A percentile compares a stretch with the other conserved stretches of the same genome.
These are phyloP conservation scores for Enteromius fasciolatus DNA, from an alignment of 2,797 vertebrate species.

Conservation along the genomic window DNA sequence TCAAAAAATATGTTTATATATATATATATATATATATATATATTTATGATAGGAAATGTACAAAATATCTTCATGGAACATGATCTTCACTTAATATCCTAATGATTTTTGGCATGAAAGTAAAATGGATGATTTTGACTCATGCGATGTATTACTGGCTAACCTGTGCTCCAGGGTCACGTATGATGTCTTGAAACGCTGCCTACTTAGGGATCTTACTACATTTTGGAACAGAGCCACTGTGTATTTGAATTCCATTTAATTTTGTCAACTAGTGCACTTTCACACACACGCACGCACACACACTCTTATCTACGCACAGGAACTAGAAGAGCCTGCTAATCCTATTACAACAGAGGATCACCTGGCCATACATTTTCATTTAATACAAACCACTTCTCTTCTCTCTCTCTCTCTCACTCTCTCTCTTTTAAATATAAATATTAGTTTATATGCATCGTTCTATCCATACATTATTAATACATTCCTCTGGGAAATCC, in stretches of 20 bases:
- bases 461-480: constrained; percentile 62
- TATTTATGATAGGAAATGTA: not conserved
- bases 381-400: constrained; percentile 53
- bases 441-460: constrained; percentile 65
- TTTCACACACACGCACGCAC: constrained; percentile 15
- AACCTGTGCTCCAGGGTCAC: not conserved
- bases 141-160: not conserved
- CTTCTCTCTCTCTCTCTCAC: constrained; percentile 9
- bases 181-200: not conserved
- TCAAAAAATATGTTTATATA: not conserved
- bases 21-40: no score
- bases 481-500: constrained; percentile 55
- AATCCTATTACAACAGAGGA: constrained; percentile 57
- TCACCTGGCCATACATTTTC: constrained; percentile 38
- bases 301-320: constrained; percentile 8
- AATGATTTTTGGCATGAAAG: not conserved
- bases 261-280: not conserved
- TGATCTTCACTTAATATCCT: not conserved
- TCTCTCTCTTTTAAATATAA: constrained; percentile 59
- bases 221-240: constrained; percentile 1
- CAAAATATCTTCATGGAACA: not conserved
- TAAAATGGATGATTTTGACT: not conserved
- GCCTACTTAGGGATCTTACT: not conserved
- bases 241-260: not conserved
- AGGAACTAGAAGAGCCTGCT: constrained; percentile 42